Base-by-base conservation (phyloP, 2,888 invertebrate species). In the Nipponacmea schrenckii region DNA sequence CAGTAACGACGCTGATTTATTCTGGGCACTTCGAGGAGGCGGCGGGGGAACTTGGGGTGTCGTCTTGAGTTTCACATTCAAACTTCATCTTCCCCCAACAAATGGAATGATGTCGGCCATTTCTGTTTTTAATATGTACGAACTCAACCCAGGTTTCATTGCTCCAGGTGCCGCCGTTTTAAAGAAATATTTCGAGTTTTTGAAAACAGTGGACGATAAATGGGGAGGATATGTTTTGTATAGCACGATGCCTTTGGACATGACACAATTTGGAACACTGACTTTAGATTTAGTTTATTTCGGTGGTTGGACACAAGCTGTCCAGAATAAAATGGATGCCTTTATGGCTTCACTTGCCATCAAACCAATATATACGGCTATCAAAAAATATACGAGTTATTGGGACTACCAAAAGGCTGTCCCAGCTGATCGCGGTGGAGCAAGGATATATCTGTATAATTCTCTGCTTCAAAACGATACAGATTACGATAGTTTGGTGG, bases 11-110 rank as follows among this genome's bases (percentile, higher is more conserved):
- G 65, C 73, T 14, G 75, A 77, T 20, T 71, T 80, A 26, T 79
- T 80, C 72, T 80, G 80, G 80, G 79, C 79, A 50, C 39, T 79
- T 17, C 65, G 78, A 39, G 77, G 80, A 45, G 80, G 80, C 0
- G 80, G 77, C 5, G 80, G 76, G 8, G 77, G 78, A 26, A 75
- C 77, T 2, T 79, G 75, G 70, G 79, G 74, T 14, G 75, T 77
- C 24, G 76, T 76, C 14, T 67, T 71, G 12, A 39, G 24, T n/a
- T 77, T 75, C 71, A 77, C 75, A 46, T 77, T 73, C 71, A 68
- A 71, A 62, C 74, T 79, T 0, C 79, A 79, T 67, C 17, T 26
- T 15, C 65, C 74, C 24, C 71, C 74, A 15, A 20, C 48, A 1
- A 56, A 24, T 24, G 56, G 64, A 27, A 24, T 70, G 15, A 24